Evolutionary conservation across 2,797 vertebrate species (phyloP).

Genomic region (Hydrocynus forskahlii): DNA sequence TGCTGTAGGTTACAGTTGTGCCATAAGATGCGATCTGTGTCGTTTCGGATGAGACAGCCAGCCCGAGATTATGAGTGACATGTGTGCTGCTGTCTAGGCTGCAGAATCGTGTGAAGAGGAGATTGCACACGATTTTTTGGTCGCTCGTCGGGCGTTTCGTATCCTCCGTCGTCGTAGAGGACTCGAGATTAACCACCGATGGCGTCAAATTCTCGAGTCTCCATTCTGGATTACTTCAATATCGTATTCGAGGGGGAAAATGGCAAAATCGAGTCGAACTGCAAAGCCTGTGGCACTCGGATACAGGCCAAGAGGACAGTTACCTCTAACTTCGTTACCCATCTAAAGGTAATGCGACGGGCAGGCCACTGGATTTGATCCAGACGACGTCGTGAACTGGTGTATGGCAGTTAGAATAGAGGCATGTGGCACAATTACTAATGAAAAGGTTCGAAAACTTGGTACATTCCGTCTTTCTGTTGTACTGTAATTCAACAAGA

Average conservation of each 20-base stretch:
- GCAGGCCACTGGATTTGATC: neutral
- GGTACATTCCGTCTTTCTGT: slow-evolving; percentile 13
- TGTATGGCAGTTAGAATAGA: neutral
- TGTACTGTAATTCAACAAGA: neutral
- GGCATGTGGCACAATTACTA: neutral
- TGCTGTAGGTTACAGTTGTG: neutral
- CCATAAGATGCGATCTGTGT: slow-evolving; percentile 4
- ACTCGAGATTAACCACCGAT: slow-evolving; percentile 65
- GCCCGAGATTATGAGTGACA: slow-evolving; percentile 35
- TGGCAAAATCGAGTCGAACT: slow-evolving; percentile 86
- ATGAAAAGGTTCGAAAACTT: neutral
- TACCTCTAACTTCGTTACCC: slow-evolving; percentile 86
- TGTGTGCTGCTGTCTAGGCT: neutral
- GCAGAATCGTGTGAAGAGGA: neutral
- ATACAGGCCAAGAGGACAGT: slow-evolving; percentile 85
- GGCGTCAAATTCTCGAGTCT: slow-evolving; percentile 84
- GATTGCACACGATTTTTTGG: neutral
- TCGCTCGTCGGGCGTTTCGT: neutral
- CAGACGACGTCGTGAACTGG: neutral
- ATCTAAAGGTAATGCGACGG: slow-evolving; percentile 77
- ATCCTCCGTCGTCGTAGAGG: slow-evolving; percentile 8
- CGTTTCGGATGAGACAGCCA: slow-evolving; percentile 9
- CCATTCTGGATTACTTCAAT: slow-evolving; percentile 85
- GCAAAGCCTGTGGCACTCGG: slow-evolving; percentile 83
- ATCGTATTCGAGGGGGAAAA: slow-evolving; percentile 86